Evolutionary conservation across 2,113 vertebrate genomes (phyloP).

Genomic region (Cephalophus harveyi): DNA sequence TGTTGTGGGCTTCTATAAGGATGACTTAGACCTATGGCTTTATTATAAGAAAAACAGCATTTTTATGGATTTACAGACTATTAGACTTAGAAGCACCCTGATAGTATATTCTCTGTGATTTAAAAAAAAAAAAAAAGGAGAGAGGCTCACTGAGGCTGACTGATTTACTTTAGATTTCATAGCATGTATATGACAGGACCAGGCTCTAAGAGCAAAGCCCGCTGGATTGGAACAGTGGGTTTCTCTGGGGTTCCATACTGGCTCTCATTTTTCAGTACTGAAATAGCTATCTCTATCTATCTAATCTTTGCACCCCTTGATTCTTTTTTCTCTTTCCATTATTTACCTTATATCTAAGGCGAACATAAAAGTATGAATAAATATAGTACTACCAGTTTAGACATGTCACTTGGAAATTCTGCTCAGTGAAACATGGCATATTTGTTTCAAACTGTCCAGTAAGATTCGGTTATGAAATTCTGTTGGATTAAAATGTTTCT

Average conservation of each 20-base stretch:
- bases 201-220: background rate
- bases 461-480: background rate
- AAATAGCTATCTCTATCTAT: background rate
- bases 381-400: background rate
- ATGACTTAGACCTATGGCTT: background rate
- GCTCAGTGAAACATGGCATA: background rate
- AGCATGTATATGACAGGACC: background rate
- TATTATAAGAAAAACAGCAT: background rate
- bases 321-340: background rate
- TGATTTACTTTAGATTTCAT: background rate
- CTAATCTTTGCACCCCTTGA: background rate
- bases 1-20: background rate
- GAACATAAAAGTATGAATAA: background rate
- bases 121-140: background rate
- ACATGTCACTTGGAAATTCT: background rate
- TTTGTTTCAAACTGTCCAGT: background rate
- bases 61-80: background rate
- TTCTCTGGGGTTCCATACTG: background rate
- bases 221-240: fast-evolving
- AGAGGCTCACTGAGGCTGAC: background rate
- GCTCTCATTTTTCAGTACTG: background rate
- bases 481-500: background rate
- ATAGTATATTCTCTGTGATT: background rate
- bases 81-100: background rate
- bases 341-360: background rate